Percentiles rank a stretch among this genome's conserved stretches.
phyloP scores from a whole-genome alignment of 2,888 invertebrate genomes.

The Caenorhabditis macrosperma region DNA sequence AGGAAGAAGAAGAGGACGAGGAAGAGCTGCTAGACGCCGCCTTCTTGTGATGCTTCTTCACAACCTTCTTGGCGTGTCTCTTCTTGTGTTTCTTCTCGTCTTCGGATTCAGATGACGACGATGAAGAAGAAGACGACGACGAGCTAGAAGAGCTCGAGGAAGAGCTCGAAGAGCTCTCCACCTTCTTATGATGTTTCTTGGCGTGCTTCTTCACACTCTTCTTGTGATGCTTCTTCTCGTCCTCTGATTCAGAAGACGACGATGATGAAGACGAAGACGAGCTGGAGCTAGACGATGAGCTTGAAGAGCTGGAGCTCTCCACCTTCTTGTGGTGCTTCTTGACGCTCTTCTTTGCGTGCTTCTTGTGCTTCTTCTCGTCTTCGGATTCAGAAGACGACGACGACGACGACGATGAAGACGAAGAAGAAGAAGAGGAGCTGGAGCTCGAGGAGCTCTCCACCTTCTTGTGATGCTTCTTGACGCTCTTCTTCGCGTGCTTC shows the following conservation, averaged over 20 bases:
- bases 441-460: conserved; percentile 1
- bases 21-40: conserved; percentile 23
- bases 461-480: conserved; percentile 46
- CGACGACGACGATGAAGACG: neutral
- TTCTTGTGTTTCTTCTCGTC: conserved; percentile 45
- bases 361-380: conserved; percentile 23
- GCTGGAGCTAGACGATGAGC: conserved; percentile 21
- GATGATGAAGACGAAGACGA: conserved; percentile 6
- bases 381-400: conserved; percentile 38
- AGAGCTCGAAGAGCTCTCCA: neutral
- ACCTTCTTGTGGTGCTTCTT: conserved; percentile 50
- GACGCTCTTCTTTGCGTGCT: conserved; percentile 28
- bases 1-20: conserved; percentile 17
- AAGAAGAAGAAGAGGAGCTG: neutral
- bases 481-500: conserved; percentile 29
- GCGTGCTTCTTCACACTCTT: conserved; percentile 30
- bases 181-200: too few species aligned
- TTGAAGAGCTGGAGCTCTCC: conserved; percentile 3
- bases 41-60: conserved; percentile 51
- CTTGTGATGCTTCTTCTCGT: conserved; percentile 14
- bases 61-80: conserved; percentile 31
- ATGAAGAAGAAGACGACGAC: conserved; percentile 11
- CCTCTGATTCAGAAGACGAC: conserved; percentile 28
- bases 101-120: conserved; percentile 46
- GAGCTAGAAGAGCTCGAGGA: conserved; percentile 39